A percentile compares a stretch with the other conserved stretches of the same genome.
These are phyloP conservation scores for Cyrtodaria siliqua DNA, from an alignment of 2,888 invertebrate genomes.

Conservation along the genomic window DNA sequence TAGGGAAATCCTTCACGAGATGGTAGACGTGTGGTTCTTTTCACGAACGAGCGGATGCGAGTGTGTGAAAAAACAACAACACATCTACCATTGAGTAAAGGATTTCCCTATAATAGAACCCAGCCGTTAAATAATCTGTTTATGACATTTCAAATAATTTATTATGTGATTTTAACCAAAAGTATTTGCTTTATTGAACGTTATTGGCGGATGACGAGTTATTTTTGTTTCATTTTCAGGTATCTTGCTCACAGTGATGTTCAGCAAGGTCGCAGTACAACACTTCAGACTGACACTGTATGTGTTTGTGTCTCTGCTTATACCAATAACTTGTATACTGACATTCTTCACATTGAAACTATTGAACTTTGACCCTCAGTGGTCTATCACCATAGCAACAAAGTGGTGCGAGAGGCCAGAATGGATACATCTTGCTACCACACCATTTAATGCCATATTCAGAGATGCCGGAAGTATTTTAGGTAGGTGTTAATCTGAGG, in stretches of 20 bases:
- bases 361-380: slow-evolving; percentile 89
- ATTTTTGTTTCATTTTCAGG: slow-evolving; percentile 74
- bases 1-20: no score
- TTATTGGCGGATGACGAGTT: no score
- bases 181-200: no score
- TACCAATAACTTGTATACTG: slow-evolving; percentile 67
- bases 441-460: slow-evolving; percentile 87
- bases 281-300: slow-evolving; percentile 68
- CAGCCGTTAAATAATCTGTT: no score
- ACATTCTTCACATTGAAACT: slow-evolving; percentile 56
- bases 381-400: slow-evolving; percentile 90
- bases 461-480: slow-evolving; percentile 76
- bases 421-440: slow-evolving; percentile 89
- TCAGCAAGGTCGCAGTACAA: slow-evolving; percentile 68
- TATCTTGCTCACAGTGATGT: slow-evolving; percentile 71
- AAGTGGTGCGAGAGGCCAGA: slow-evolving; percentile 90
- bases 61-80: no score
- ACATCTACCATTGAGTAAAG: no score
- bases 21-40: no score
- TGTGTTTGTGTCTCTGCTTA: slow-evolving; percentile 58
- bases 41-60: no score
- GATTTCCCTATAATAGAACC: no score
- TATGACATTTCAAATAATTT: no score
- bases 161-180: no score
- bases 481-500: slow-evolving; percentile 72